These are phyloP conservation scores for Delia radicum DNA, from an alignment of 1,140 invertebrate species.

Conservation along the genomic window DNA sequence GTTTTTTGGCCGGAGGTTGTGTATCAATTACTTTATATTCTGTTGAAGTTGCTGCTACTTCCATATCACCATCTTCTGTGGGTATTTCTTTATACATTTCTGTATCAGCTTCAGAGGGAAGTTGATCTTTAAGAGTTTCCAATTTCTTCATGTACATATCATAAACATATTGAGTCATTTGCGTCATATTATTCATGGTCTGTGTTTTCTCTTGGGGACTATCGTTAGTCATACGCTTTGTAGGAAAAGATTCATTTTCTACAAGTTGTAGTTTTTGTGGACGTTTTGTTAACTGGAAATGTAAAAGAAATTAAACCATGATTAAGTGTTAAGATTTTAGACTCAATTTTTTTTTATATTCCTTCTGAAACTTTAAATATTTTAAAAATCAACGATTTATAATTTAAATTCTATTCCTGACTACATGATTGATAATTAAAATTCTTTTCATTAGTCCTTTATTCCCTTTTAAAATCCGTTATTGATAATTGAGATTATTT, in stretches of 20 bases:
- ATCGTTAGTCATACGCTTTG: constrained; percentile 60
- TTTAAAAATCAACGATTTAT: too few relatives aligned
- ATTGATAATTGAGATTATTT: too few relatives aligned
- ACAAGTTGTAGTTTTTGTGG: constrained; percentile 76
- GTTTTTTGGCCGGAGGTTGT: constrained; percentile 40
- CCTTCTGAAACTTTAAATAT: neutral
- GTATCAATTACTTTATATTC: constrained; percentile 6
- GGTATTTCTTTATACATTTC: constrained; percentile 31
- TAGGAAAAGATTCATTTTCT: constrained; percentile 77
- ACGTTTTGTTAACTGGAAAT: constrained; percentile 61
- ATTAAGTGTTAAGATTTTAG: too few relatives aligned
- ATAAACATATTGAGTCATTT: constrained; percentile 92
- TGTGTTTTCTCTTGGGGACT: constrained; percentile 39
- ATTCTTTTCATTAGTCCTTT: too few relatives aligned
- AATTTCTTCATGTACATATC: constrained; percentile 82
- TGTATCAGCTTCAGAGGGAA: constrained; percentile 38
- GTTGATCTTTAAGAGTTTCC: constrained; percentile 64
- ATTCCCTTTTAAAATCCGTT: too few relatives aligned
- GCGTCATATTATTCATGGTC: constrained; percentile 81
- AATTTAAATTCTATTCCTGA: too few relatives aligned
- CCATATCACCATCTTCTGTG: constrained; percentile 23
- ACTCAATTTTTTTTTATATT: neutral
- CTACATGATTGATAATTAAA: too few relatives aligned
- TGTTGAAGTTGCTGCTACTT: neutral
- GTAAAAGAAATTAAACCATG: neutral